phyloP scores from a whole-genome alignment of 2,113 vertebrate genomes.

The Grus americana region DNA sequence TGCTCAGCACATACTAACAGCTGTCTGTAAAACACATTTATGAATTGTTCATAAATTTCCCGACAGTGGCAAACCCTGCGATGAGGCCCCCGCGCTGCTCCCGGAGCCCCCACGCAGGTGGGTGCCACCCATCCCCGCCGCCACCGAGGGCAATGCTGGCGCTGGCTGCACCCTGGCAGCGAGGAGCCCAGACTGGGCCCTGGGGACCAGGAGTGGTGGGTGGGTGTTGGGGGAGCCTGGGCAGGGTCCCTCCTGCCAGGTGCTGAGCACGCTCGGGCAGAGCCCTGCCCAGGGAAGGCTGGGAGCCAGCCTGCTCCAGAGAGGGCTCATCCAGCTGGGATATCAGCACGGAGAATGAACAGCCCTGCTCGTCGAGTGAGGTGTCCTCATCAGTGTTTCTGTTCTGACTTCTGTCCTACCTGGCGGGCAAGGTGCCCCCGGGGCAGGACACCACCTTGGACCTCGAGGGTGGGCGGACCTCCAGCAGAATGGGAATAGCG shows the following conservation, averaged over 20 bases:
- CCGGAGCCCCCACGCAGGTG: background rate
- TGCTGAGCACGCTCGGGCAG: fast-evolving
- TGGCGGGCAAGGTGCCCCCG: fast-evolving
- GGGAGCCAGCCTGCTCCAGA: background rate
- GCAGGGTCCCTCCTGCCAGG: background rate
- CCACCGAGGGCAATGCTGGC: background rate
- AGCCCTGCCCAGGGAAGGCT: background rate
- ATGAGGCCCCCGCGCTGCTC: background rate
- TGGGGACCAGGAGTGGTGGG: background rate
- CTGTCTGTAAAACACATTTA: conserved; percentile 74
- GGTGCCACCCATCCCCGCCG: background rate
- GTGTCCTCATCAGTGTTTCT: fast-evolving
- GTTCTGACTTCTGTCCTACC: background rate
- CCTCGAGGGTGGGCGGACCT: background rate
- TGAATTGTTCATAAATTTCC: conserved; percentile 63
- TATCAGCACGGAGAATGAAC: background rate
- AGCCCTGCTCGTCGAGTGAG: fast-evolving
- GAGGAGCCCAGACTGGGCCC: background rate
- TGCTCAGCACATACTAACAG: conserved; percentile 68
- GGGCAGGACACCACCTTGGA: background rate
- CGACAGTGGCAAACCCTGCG: conserved; percentile 24
- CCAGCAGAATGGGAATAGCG: background rate
- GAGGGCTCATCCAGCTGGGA: background rate
- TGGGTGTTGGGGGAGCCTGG: background rate
- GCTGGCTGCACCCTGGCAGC: background rate